phyloP scores from a whole-genome alignment of 2,113 vertebrate species.

The Ptilonorhynchus violaceus region DNA sequence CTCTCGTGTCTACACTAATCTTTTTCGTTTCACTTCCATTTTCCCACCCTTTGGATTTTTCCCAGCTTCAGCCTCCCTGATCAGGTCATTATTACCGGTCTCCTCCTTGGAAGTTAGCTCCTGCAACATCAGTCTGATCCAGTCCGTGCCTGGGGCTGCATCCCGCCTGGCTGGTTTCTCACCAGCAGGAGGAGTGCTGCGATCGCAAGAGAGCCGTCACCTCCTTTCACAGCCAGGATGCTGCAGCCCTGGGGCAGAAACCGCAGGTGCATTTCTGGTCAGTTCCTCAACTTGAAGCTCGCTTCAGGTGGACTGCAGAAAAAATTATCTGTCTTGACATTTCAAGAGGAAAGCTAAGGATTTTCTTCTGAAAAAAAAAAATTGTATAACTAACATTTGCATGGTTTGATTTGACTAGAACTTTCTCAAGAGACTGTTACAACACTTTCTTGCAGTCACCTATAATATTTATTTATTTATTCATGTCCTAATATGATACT shows the following conservation, averaged over 20 bases:
- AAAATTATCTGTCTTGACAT: not conserved
- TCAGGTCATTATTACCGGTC: not conserved
- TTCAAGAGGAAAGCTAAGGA: not conserved
- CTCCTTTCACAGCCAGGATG: not conserved
- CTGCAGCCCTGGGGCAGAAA: not conserved
- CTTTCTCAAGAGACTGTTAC: not conserved
- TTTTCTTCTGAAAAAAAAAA: not conserved
- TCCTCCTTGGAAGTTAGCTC: not conserved
- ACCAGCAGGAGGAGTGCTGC: not conserved
- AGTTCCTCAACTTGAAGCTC: not conserved
- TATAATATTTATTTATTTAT: not conserved
- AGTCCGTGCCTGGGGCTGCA: rapidly evolving
- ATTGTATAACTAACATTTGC: not conserved
- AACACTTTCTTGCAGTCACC: not conserved
- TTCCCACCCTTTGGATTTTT: not conserved
- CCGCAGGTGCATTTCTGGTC: not conserved
- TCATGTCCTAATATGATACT: not conserved
- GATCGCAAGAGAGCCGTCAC: not conserved
- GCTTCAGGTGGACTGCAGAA: rapidly evolving
- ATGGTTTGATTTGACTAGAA: not conserved
- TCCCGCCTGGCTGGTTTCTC: too few relatives aligned
- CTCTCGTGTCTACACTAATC: not conserved
- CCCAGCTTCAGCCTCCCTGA: not conserved
- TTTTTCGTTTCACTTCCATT: not conserved
- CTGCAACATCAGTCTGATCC: not conserved